Base-by-base conservation (phyloP, 2,888 invertebrate species). In the Eristalis arbustorum region DNA sequence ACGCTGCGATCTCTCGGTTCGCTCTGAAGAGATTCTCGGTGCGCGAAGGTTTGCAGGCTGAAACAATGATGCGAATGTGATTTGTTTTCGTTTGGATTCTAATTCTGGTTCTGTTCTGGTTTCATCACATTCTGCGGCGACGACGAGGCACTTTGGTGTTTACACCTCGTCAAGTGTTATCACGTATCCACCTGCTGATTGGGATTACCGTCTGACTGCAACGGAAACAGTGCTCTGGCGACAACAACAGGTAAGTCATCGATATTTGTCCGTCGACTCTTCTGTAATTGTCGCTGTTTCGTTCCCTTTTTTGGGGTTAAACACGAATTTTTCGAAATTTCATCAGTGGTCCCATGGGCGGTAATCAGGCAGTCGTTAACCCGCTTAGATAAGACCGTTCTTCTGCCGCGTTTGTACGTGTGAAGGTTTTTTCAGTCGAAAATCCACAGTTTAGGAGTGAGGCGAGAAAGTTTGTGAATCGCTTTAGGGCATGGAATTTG, bases 331-430 rank as follows among this genome's bases (percentile, higher is more conserved):
- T 71, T 4, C 4, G 42, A 42, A 42, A 62, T 61, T 62, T 31
- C 13, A 57, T 57, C 11, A 62, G 28, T 18, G 23, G 28, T 28
- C 57, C 23, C 14, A 14, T 13, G 72, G 28, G 22, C 57, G 66
- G 56, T 40, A 18, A 66, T 66, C 25, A 18, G 23, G 64, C 22
- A 23, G 63, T 63, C 73, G 34, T 73, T 73, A 73, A 73, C 63
- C 73, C 28, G 63, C 63, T 73, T 73, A 56, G 49, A 73, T 63
- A 63, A 73, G 73, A 49, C 18, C 8, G 37, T 59, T 49, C 18
- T 25, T 56, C 14, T 31, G 5, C 6, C 22, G 8, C 18, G 49
- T 3, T 6, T 6, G 1, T 42, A 18, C n/a, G n/a, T n/a, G n/a
- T 4, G 31, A 3, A 6, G 3, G 3, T 31, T 10, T 31, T 37